phyloP scores from a whole-genome alignment of 2,797 vertebrate genomes.

The Acanthiza pusilla region DNA sequence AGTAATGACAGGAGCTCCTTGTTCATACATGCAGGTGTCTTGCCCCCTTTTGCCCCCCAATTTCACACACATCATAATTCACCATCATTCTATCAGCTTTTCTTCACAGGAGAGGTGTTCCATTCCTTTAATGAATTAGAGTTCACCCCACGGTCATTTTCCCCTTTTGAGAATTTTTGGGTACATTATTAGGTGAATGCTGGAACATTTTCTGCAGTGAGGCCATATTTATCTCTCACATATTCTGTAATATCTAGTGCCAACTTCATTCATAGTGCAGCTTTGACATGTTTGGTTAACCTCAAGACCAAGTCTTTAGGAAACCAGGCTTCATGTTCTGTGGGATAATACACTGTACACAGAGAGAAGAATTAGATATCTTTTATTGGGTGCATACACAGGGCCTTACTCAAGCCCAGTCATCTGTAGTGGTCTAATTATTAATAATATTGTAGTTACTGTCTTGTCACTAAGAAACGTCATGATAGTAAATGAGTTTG shows the following conservation, averaged over 20 bases:
- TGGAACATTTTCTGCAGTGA: neutral
- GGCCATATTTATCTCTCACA: neutral
- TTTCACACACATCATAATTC: neutral
- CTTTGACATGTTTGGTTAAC: neutral
- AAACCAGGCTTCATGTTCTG: neutral
- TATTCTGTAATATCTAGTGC: neutral
- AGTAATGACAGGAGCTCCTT: neutral
- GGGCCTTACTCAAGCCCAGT: neutral
- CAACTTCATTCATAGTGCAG: neutral
- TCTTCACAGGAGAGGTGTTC: neutral
- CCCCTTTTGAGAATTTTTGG: neutral
- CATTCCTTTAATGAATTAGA: neutral
- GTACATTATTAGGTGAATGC: neutral
- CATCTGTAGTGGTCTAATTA: neutral
- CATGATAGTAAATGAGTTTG: neutral
- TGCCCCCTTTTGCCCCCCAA: neutral
- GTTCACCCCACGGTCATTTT: neutral
- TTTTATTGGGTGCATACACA: neutral
- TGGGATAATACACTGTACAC: neutral
- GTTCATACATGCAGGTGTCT: neutral
- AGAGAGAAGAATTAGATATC: neutral
- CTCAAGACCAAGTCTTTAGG: neutral
- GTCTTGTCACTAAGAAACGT: neutral
- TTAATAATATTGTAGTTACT: neutral
- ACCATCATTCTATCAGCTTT: neutral